Evolutionary conservation across 2,797 vertebrate genomes (phyloP).

Genomic region (Ispidina picta): DNA sequence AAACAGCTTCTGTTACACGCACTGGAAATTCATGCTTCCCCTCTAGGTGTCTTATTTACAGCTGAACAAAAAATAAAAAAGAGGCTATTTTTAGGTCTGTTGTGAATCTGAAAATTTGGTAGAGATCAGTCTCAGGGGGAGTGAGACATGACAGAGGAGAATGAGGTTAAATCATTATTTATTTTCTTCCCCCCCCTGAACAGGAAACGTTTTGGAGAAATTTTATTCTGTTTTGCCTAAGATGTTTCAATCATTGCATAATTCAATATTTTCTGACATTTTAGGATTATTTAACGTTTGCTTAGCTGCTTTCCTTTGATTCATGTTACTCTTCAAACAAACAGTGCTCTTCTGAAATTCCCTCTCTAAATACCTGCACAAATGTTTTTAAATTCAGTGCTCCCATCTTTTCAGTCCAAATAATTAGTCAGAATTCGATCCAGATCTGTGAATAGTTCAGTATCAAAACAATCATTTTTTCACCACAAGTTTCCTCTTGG

Average conservation of each 20-base stretch:
- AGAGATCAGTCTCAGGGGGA: neutral
- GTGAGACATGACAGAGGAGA: neutral
- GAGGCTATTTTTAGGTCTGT: neutral
- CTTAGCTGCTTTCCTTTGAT: neutral
- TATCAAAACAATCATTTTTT: neutral
- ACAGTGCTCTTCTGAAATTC: neutral
- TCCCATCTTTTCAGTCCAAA: neutral
- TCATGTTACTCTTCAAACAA: conserved; percentile 4
- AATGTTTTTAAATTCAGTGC: neutral
- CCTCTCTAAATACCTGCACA: neutral
- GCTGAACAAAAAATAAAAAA: neutral
- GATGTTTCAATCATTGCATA: neutral
- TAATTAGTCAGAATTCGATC: neutral
- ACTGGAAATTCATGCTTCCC: neutral
- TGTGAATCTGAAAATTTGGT: neutral
- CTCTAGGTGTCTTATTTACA: neutral
- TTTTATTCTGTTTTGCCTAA: conserved; percentile 2
- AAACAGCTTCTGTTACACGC: neutral
- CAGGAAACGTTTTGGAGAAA: neutral
- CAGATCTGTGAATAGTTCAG: neutral
- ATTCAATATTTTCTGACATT: neutral
- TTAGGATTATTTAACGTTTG: neutral
- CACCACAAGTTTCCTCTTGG: neutral
- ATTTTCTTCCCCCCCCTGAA: neutral
- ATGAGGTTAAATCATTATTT: neutral